These are phyloP conservation scores for Leptopilina syphax DNA, from an alignment of 2,888 invertebrate species.

Conservation along the genomic window DNA sequence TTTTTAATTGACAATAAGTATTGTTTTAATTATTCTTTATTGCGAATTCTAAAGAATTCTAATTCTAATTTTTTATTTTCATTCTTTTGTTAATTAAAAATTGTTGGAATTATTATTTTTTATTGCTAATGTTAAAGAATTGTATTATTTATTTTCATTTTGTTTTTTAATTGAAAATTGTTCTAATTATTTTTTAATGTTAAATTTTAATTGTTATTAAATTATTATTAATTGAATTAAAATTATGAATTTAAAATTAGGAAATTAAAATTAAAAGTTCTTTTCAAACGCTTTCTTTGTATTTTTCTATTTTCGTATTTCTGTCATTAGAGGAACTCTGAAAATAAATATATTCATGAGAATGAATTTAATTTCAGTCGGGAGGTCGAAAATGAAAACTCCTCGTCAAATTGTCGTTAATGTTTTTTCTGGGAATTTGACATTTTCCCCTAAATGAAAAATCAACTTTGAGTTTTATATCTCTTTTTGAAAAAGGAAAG, in stretches of 20 bases:
- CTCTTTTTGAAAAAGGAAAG: background rate
- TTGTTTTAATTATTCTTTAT: background rate
- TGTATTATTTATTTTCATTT: no score
- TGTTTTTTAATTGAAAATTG: background rate
- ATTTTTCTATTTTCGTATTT: no score
- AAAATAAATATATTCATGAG: background rate
- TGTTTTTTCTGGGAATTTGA: constrained; percentile 12
- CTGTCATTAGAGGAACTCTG: no score
- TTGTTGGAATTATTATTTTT: no score
- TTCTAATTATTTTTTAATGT: background rate
- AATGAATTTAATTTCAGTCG: background rate
- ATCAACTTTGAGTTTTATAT: constrained; percentile 17
- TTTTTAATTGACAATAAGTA: background rate
- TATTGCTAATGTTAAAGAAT: no score
- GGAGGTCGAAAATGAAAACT: constrained; percentile 32
- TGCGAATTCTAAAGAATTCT: background rate
- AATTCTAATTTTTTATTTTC: no score
- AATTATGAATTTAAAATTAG: no score
- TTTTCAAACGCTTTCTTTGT: no score
- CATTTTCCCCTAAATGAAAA: constrained; percentile 20
- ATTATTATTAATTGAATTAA: no score
- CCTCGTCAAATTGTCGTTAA: constrained; percentile 10
- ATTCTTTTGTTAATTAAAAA: no score
- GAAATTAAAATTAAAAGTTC: no score
- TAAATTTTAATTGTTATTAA: no score